Evolutionary conservation across 2,113 vertebrate genomes (phyloP).

Genomic region (Aldabrachelys gigantea): DNA sequence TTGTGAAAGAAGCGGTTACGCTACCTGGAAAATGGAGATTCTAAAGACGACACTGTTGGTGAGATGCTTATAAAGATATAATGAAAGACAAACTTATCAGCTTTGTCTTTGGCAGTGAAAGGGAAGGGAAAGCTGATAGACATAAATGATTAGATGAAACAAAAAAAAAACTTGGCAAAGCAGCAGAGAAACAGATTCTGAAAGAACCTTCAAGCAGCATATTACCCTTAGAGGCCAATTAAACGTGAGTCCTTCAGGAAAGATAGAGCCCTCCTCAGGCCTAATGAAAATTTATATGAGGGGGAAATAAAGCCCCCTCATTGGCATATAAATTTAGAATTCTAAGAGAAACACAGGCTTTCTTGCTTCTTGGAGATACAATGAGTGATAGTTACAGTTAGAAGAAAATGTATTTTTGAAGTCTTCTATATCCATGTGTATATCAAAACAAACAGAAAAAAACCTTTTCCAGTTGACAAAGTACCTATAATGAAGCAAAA

Average conservation of each 20-base stretch:
- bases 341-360: constrained; percentile 34
- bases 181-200: constrained; percentile 58
- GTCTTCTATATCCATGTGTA: constrained; percentile 56
- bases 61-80: not conserved
- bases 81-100: not conserved
- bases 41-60: not conserved
- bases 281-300: constrained; percentile 61
- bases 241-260: constrained; percentile 62
- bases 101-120: constrained; percentile 29
- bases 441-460: constrained; percentile 40
- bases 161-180: constrained; percentile 61
- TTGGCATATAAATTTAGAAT: constrained; percentile 12
- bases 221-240: constrained; percentile 69
- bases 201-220: constrained; percentile 60
- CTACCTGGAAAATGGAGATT: not conserved
- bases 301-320: constrained; percentile 52
- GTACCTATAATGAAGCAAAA: constrained; percentile 62
- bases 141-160: constrained; percentile 55
- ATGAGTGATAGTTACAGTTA: constrained; percentile 57
- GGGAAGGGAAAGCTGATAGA: constrained; percentile 11
- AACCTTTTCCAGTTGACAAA: constrained; percentile 58
- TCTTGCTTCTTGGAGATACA: constrained; percentile 42
- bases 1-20: constrained; percentile 10
- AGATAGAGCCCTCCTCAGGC: constrained; percentile 44
- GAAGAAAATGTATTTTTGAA: constrained; percentile 66